Evolutionary conservation across 2,113 vertebrate genomes (phyloP).

Genomic region (Enhydra lutris): DNA sequence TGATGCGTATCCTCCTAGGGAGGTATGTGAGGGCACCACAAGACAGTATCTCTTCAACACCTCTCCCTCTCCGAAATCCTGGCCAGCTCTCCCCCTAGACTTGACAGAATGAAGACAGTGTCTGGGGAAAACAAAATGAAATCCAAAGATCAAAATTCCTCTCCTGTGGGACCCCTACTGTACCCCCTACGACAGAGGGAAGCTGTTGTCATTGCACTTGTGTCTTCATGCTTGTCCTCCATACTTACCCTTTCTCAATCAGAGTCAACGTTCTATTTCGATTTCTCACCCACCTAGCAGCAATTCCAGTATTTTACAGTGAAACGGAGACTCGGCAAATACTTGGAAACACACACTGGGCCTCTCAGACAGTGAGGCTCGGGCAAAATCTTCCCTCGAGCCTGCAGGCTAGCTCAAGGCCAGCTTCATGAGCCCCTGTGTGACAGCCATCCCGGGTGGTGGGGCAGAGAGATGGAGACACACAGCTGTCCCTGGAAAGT

Average conservation of each 20-base stretch:
- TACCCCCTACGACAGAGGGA: neutral
- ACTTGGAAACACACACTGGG: neutral
- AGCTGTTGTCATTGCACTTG: rapidly evolving
- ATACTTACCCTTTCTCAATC: neutral
- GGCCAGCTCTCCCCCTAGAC: neutral
- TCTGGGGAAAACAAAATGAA: neutral
- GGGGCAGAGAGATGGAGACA: neutral
- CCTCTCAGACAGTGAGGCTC: neutral
- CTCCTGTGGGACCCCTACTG: neutral
- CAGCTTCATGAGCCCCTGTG: neutral
- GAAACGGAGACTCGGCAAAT: neutral
- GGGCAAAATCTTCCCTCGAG: neutral
- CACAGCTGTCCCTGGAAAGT: neutral
- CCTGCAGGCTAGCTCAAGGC: neutral
- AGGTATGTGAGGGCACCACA: rapidly evolving
- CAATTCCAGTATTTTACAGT: neutral
- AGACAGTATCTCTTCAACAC: neutral
- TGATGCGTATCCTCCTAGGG: rapidly evolving
- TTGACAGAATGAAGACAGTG: neutral
- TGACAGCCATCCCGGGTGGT: neutral
- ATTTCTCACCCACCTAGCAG: neutral
- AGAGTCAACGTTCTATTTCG: neutral
- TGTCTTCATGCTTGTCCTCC: neutral
- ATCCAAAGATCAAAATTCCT: neutral
- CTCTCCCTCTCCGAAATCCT: neutral